These are phyloP conservation scores for Miichthys miiuy DNA, from an alignment of 2,797 vertebrate genomes.

Conservation along the genomic window DNA sequence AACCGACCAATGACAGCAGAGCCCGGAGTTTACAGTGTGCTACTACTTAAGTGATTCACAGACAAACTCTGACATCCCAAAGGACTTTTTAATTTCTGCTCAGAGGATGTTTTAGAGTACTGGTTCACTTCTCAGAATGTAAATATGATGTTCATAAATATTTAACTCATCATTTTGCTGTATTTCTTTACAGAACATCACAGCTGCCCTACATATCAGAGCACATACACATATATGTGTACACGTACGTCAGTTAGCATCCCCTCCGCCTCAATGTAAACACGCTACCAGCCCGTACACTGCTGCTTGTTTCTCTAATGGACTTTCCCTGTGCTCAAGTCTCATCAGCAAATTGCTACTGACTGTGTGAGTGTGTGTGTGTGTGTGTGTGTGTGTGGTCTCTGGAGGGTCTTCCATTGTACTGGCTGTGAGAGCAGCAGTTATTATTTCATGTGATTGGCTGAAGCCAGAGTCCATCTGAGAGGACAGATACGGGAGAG, in stretches of 20 bases:
- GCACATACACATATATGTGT: too few relatives aligned
- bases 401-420: constrained; percentile 43
- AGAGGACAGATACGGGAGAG: constrained; percentile 43
- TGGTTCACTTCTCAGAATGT: background rate
- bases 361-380: constrained; percentile 17
- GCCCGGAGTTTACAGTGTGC: too few relatives aligned
- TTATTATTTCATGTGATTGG: constrained; percentile 57
- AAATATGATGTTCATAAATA: constrained; percentile 21
- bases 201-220: constrained; percentile 8
- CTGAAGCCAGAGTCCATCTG: constrained; percentile 35
- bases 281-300: constrained; percentile 21
- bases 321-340: constrained; percentile 41
- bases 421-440: constrained; percentile 52
- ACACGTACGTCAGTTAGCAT: background rate
- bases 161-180: background rate
- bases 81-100: background rate
- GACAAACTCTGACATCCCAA: background rate
- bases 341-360: constrained; percentile 67
- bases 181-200: constrained; percentile 12
- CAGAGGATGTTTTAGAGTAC: too few relatives aligned
- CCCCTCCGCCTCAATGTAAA: background rate
- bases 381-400: constrained; percentile 4
- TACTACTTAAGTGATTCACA: background rate
- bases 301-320: constrained; percentile 48
- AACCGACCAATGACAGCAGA: background rate